These are phyloP conservation scores for Triplophysa siluroides DNA, from an alignment of 2,113 vertebrate genomes.

Conservation along the genomic window DNA sequence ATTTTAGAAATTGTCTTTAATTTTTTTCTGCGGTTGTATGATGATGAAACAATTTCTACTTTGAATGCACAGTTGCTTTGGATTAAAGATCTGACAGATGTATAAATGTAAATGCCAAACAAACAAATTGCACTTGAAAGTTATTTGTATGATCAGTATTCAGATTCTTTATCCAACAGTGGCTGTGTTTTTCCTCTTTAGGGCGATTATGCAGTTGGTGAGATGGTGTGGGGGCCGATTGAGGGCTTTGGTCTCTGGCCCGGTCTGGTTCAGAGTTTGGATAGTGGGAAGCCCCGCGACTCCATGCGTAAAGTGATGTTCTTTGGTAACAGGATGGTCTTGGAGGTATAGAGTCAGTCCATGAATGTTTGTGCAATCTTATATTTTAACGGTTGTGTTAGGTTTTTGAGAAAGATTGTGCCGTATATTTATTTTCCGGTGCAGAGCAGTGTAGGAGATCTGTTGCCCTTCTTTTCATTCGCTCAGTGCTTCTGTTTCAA, in stretches of 20 bases:
- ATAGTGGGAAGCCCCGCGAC: slow-evolving; percentile 53
- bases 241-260: slow-evolving; percentile 85
- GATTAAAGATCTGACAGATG: too few relatives aligned
- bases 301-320: slow-evolving; percentile 81
- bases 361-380: background rate
- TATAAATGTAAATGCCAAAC: too few relatives aligned
- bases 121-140: too few relatives aligned
- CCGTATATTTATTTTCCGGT: background rate
- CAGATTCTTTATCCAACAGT: background rate
- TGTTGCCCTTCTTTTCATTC: slow-evolving; percentile 79
- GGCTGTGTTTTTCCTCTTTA: slow-evolving; percentile 52
- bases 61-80: too few relatives aligned
- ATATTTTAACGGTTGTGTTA: too few relatives aligned
- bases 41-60: too few relatives aligned
- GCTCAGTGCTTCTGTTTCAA: slow-evolving; percentile 78
- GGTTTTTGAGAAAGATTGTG: background rate
- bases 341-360: slow-evolving; percentile 71
- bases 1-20: too few relatives aligned
- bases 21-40: too few relatives aligned
- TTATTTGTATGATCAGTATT: background rate
- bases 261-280: slow-evolving; percentile 72
- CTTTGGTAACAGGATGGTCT: slow-evolving; percentile 83
- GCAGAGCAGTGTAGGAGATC: slow-evolving; percentile 75
- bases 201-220: slow-evolving; percentile 77
- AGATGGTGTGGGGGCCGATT: slow-evolving; percentile 85